Evolutionary conservation across 2,113 vertebrate species (phyloP).

Genomic region (Semnornis frantzii): DNA sequence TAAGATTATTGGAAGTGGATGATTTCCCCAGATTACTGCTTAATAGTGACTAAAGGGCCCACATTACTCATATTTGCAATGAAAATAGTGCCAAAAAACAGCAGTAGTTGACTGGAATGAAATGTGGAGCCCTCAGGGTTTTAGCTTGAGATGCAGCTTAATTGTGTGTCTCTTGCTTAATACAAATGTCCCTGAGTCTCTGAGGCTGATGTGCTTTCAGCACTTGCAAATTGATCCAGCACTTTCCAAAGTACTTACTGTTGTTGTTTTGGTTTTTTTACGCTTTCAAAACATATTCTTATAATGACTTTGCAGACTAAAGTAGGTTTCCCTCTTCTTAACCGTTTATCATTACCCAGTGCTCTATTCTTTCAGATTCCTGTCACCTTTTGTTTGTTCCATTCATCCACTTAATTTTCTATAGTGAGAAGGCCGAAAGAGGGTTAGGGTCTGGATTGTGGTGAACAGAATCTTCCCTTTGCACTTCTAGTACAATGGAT

Average conservation of each 20-base stretch:
- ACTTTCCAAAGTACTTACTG: slow-evolving; percentile 25
- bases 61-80: slow-evolving; percentile 76
- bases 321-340: not conserved
- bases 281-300: not conserved
- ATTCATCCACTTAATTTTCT: not conserved
- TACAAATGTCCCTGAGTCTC: slow-evolving; percentile 54
- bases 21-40: slow-evolving; percentile 81
- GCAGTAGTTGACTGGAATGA: slow-evolving; percentile 72
- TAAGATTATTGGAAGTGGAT: slow-evolving; percentile 79
- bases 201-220: slow-evolving; percentile 30
- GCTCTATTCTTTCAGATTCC: not conserved
- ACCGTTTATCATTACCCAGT: not conserved
- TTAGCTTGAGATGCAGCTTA: slow-evolving; percentile 67
- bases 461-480: not conserved
- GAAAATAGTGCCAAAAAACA: slow-evolving; percentile 76
- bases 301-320: not conserved
- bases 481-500: not conserved
- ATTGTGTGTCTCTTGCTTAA: slow-evolving; percentile 71
- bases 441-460: not conserved
- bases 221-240: slow-evolving; percentile 9
- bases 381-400: not conserved
- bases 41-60: slow-evolving; percentile 79
- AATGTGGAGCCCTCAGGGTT: slow-evolving; percentile 71
- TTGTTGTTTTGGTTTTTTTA: not conserved
- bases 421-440: not conserved